These are phyloP conservation scores for Leptinotarsa juncta DNA, from an alignment of 2,888 invertebrate genomes.

Conservation along the genomic window DNA sequence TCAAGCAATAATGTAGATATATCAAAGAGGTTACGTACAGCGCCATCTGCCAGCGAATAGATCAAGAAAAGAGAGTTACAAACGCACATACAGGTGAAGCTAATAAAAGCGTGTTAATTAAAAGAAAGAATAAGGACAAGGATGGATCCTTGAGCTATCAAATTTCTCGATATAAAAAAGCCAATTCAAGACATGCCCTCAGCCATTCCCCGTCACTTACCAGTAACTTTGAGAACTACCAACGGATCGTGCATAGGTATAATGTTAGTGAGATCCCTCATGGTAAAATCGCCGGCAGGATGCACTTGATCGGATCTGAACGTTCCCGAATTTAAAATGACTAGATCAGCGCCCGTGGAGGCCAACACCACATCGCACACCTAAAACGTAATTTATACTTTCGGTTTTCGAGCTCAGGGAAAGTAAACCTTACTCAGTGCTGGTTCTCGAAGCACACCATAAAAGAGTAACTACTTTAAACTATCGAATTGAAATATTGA, in stretches of 20 bases:
- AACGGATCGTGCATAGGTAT: constrained; percentile 89
- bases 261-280: constrained; percentile 84
- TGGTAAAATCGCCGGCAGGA: constrained; percentile 85
- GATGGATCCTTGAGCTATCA: too few relatives aligned
- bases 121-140: too few relatives aligned
- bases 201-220: constrained; percentile 56
- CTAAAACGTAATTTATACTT: constrained; percentile 48
- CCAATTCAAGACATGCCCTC: too few relatives aligned
- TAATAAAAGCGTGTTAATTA: too few relatives aligned
- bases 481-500: neutral
- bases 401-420: neutral
- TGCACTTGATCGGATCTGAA: constrained; percentile 84
- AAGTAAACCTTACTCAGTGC: neutral
- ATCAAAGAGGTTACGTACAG: too few relatives aligned
- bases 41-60: too few relatives aligned
- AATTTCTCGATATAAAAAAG: too few relatives aligned
- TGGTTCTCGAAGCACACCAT: neutral
- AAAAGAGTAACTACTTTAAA: neutral
- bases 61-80: too few relatives aligned
- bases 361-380: constrained; percentile 85
- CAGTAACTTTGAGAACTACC: constrained; percentile 80
- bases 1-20: too few relatives aligned
- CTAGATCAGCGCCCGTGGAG: constrained; percentile 87
- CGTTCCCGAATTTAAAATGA: constrained; percentile 89
- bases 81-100: too few relatives aligned